Evolutionary conservation across 1,140 invertebrate genomes (phyloP), one percentile per base, ranked within the genome.

Genomic region (Luehdorfia chinensis): DNA sequence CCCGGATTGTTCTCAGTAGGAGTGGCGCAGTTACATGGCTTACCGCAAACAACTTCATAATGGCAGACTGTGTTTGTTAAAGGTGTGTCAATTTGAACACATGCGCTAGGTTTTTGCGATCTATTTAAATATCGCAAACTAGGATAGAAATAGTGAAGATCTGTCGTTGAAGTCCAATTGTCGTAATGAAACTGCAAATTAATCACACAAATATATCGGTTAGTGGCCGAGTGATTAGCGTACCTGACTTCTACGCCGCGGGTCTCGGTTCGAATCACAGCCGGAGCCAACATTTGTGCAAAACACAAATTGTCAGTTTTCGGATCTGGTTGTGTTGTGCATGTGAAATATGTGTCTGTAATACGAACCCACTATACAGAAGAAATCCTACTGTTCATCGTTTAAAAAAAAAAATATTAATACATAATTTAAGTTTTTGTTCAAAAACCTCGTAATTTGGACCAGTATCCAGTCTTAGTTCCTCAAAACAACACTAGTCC

Each of bases 101-200:
- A 13, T 21, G 39, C 32, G 25, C 49, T 21, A 23, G 12, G 31
- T 41, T 50, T 50, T 60, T 5, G 27, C 2, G 18, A 15, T 39
- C 19, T 28, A 4, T 44, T 18, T 27, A 5, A 49, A 13, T 31
- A 13, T 6, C 66, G 59, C 23, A 72, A 34, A 12, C 19, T 54
- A 2, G 77, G 77, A 41, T 60, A 75, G 55, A 87, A 87, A 37
- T 76, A 84, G 37, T 63, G 55, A 6, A 87, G 58, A 53, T 87
- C 84, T 5, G 78, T 78, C n/a, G 81, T 84, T 1, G 84, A 87
- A 4, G 81, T 77, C 12, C 62, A 55, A 12, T 34, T 47, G 44
- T 87, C 79, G 23, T 73, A 76, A 50, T 87, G 84, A 41, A 87
- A 87, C 84, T 87, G 67, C 16, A 79, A 63, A 28, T 30, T 27